Evolutionary conservation across 2,888 invertebrate genomes (phyloP).

Genomic region (Aplocera efformata): DNA sequence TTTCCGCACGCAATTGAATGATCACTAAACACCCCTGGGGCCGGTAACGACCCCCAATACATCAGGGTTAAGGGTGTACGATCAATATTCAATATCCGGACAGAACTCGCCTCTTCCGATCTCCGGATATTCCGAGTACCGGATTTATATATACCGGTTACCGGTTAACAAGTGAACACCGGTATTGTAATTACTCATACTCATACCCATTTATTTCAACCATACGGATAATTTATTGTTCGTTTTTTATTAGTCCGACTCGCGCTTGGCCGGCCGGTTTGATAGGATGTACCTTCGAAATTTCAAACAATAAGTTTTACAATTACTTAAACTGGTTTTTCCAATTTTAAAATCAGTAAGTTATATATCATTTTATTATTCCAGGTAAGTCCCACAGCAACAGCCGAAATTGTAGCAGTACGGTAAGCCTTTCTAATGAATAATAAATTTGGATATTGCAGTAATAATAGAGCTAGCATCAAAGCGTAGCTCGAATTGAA

Average conservation of each 20-base stretch:
- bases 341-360: too few relatives aligned
- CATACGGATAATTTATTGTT: too few relatives aligned
- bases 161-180: conserved; percentile 28
- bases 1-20: conserved; percentile 57
- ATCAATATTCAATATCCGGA: conserved; percentile 80
- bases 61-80: conserved; percentile 75
- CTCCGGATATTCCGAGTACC: conserved; percentile 59
- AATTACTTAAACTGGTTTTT: too few relatives aligned
- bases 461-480: conserved; percentile 10
- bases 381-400: conserved; percentile 20
- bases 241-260: too few relatives aligned
- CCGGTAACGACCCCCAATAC: conserved; percentile 65
- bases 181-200: conserved; percentile 23
- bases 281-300: too few relatives aligned
- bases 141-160: conserved; percentile 43
- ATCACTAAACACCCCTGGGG: conserved; percentile 60
- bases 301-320: too few relatives aligned
- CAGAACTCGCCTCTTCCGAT: conserved; percentile 75
- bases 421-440: conserved; percentile 19
- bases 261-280: too few relatives aligned
- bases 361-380: conserved; percentile 11
- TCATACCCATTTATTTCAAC: too few relatives aligned
- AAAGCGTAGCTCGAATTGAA: background rate
- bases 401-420: conserved; percentile 3
- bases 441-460: conserved; percentile 11